These are phyloP conservation scores for Uropetala carovei DNA, from an alignment of 2,888 invertebrate genomes.

Conservation along the genomic window DNA sequence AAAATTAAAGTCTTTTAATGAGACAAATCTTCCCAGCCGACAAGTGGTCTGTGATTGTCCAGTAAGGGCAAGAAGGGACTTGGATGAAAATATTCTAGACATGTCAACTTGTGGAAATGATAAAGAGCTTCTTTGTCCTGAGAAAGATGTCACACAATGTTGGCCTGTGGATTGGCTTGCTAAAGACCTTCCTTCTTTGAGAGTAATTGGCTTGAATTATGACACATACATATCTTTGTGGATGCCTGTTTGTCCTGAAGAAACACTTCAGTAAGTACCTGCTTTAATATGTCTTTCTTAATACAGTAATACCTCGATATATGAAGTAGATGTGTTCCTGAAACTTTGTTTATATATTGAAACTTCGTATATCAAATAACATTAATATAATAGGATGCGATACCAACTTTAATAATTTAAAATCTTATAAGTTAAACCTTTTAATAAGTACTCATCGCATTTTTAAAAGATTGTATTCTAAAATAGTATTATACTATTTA, in stretches of 20 bases:
- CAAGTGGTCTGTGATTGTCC: slow-evolving; percentile 1
- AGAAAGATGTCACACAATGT: slow-evolving; percentile 80
- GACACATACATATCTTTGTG: slow-evolving; percentile 90
- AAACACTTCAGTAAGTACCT: slow-evolving; percentile 74
- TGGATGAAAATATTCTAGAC: neutral
- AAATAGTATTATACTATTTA: too few relatives aligned
- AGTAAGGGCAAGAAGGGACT: neutral
- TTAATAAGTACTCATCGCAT: too few relatives aligned
- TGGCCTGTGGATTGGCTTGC: slow-evolving; percentile 98
- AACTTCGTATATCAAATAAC: too few relatives aligned
- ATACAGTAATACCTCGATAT: neutral
- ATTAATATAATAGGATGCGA: too few relatives aligned
- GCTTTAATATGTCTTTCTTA: neutral
- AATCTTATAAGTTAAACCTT: too few relatives aligned
- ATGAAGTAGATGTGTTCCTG: too few relatives aligned
- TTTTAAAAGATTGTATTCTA: too few relatives aligned
- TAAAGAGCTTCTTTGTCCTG: slow-evolving; percentile 66
- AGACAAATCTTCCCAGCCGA: neutral
- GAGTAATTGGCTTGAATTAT: slow-evolving; percentile 92
- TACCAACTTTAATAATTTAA: too few relatives aligned
- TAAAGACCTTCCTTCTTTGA: slow-evolving; percentile 84
- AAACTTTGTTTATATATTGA: too few relatives aligned
- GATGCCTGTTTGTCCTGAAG: slow-evolving; percentile 83
- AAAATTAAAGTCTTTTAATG: neutral
- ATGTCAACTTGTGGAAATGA: slow-evolving; percentile 25